A percentile compares a stretch with the other conserved stretches of the same genome.
phyloP scores from a whole-genome alignment of 2,113 vertebrate species.

The Dryoscopus gambensis region DNA sequence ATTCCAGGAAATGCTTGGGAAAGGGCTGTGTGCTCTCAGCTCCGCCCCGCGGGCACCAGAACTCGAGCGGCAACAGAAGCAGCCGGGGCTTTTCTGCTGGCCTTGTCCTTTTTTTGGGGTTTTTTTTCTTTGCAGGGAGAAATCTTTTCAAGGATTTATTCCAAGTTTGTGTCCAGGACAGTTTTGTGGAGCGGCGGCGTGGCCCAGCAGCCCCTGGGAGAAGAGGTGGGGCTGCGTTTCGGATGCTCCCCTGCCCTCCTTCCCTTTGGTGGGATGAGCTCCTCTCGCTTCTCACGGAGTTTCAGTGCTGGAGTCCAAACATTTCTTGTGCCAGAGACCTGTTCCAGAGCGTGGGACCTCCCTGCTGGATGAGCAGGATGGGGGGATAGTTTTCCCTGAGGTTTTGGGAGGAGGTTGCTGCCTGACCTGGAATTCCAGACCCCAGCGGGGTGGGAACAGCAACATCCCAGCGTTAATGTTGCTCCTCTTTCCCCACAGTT shows the following conservation, averaged over 20 bases:
- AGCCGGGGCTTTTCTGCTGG: not conserved
- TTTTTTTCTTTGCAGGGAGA: not conserved
- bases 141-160: not conserved
- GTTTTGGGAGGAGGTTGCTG: not conserved
- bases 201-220: not conserved
- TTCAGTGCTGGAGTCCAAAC: constrained; percentile 48
- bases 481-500: not conserved
- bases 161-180: not conserved
- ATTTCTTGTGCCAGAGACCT: constrained; percentile 34
- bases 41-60: not conserved
- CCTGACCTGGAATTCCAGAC: not conserved
- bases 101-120: not conserved
- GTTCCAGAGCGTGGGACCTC: not conserved
- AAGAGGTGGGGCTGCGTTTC: not conserved
- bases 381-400: not conserved
- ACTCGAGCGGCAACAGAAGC: not conserved
- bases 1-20: constrained; percentile 57
- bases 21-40: not conserved
- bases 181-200: not conserved
- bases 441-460: not conserved
- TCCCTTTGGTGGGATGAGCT: not conserved
- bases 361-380: not conserved
- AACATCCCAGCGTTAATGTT: not conserved
- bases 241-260: not conserved
- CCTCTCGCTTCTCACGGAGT: not conserved